Conservation (phyloP, 1,140 invertebrate species). For the Pachyrhynchus sulphureomaculatus region DNA sequence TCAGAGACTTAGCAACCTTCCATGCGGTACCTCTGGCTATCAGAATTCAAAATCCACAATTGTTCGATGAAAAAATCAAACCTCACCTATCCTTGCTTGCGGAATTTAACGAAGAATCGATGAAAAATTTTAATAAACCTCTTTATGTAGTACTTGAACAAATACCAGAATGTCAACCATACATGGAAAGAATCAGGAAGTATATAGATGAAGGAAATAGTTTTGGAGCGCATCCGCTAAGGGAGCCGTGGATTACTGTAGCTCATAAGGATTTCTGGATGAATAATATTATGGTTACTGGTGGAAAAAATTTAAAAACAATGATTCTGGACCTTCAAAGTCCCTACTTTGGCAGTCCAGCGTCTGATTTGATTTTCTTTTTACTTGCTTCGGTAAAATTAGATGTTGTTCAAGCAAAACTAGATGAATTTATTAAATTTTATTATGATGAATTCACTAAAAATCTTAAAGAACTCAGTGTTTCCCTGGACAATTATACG, state of each 20-base stretch:
- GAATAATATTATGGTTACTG: no score
- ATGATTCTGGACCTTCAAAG: no score
- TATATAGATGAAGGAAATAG: no score
- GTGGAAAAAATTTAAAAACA: no score
- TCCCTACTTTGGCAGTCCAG: conserved; percentile 50
- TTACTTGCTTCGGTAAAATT: conserved; percentile 53
- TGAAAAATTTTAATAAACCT: background rate
- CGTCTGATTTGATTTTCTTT: conserved; percentile 59
- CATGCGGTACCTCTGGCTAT: no score
- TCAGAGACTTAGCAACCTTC: no score
- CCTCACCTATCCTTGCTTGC: conserved; percentile 35
- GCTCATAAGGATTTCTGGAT: no score
- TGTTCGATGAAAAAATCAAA: no score
- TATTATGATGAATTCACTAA: conserved; percentile 52
- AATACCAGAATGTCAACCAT: conserved; percentile 7
- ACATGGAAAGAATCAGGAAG: conserved; percentile 4
- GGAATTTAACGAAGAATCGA: no score
- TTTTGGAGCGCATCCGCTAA: conserved; percentile 30
- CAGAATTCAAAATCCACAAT: conserved; percentile 52
- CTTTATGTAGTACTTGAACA: background rate
- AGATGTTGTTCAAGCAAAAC: conserved; percentile 44
- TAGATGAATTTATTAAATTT: conserved; percentile 51
- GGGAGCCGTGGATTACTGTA: no score
- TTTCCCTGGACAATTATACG: conserved; percentile 4
- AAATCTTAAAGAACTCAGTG: no score